A percentile compares a stretch with the other conserved stretches of the same genome.
Conservation (phyloP, 2,888 invertebrate species). For the Agrochola lychnidis region DNA sequence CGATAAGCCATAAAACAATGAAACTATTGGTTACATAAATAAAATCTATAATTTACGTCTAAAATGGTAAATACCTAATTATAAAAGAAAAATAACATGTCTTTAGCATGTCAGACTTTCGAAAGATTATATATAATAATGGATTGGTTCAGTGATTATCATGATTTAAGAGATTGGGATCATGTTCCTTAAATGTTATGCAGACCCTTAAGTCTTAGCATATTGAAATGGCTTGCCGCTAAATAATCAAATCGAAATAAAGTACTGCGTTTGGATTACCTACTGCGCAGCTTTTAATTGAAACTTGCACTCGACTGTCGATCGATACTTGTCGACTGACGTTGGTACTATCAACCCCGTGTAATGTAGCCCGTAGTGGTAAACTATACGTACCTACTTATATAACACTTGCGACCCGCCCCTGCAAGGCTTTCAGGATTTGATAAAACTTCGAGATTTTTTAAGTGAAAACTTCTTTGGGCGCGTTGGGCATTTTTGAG, state of each 20-base stretch:
- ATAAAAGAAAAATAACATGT: not conserved
- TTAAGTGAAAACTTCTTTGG: no score
- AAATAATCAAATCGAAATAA: conserved; percentile 2
- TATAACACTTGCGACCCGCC: no score
- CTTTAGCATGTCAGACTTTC: not conserved
- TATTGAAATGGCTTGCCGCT: not conserved
- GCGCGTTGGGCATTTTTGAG: no score
- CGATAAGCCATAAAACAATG: not conserved
- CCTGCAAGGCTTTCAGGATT: not conserved
- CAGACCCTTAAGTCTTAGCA: not conserved
- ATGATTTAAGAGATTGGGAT: not conserved
- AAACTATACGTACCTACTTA: not conserved
- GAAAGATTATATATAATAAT: not conserved
- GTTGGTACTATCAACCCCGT: not conserved
- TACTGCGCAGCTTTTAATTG: conserved; percentile 42
- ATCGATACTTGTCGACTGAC: conserved; percentile 37
- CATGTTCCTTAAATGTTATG: not conserved
- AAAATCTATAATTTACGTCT: not conserved
- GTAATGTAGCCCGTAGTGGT: not conserved
- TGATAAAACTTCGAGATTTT: not conserved
- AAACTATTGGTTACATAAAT: not conserved
- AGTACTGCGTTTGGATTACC: not conserved
- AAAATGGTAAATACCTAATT: not conserved
- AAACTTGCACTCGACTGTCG: conserved; percentile 31
- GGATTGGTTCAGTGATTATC: not conserved